Evolutionary conservation across 2,888 invertebrate genomes (phyloP), one percentile per base, ranked within the genome.

Genomic region (Drosophila engyochracea): DNA sequence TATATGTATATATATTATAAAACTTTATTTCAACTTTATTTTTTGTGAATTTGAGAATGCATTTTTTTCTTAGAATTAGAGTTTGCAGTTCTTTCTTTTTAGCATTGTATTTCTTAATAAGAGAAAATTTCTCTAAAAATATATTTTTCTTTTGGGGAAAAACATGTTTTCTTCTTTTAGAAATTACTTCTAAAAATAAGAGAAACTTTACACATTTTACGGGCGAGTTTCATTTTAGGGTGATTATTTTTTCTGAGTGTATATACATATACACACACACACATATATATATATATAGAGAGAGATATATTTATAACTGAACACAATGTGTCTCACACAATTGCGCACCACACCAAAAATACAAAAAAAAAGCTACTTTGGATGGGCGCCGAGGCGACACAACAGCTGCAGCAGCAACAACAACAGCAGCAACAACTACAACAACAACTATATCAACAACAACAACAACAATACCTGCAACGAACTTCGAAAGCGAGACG

Each of bases 331-430:
- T 75, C 76, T 65, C 58, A 74, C 70, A 58, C 39, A 74, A 74
- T 74, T 71, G 78, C 69, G 70, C 62, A 70, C 67, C 41, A 68
- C 65, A 70, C 44, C 61, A 70, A 75, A 54, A 28, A 54, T 22
- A 53, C 37, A 33, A 35, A 22, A 55, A 25, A 22, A 54, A 60
- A 93, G 93, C 92, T 93, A 76, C 91, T 92, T 70, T 93, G 93
- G 92, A 93, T 91, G 91, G 93, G 93, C 79, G 83, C 85, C 72
- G 93, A 93, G 30, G 73, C 74, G 70, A 71, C 89, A 70, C 83
- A 85, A 60, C 77, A 70, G 53, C 59, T 71, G 31, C 76, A 77
- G 35, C 81, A 87, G 65, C 82, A 83, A 59, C 85, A 83, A 55
- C 78, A 76, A 16, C 79, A 79, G 19, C 82, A 71, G n/a, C 85